Base-by-base conservation (phyloP, 2,888 invertebrate genomes). In the Hirtodrosophila confusa region DNA sequence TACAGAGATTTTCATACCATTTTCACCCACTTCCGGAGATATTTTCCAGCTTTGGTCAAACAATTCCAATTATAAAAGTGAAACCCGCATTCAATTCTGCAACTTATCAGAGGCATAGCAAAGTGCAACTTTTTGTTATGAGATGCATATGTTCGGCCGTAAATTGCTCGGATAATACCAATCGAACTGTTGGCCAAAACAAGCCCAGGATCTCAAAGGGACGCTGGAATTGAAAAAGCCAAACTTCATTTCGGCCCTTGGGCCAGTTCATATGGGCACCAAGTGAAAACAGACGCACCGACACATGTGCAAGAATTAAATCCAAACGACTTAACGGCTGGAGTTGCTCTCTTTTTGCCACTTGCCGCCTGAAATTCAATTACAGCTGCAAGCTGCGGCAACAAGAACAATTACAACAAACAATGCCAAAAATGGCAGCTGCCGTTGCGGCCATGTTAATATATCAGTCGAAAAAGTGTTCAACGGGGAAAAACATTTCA, bases 301-400 rank as follows among this genome's bases (percentile, higher is more conserved):
- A 48, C 54, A 56, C 54, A 69, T 64, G 17, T 17, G 17, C 17
- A 17, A 17, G 17, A 17, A 45, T 69, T 57, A 50, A 71, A 44
- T 35, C 55, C 43, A 33, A 48, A 29, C 4, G 64, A 54, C 64
- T 65, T 64, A 55, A 65, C 48, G 41, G 47, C n/a, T 27, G 8
- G 33, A 43, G 47, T 23, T 12, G 33, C 17, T 5, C 43, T 11
- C 17, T 47, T 33, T 35, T 45, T 9, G 12, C 12, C 39, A 31
- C 55, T 37, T 50, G 41, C 44, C 44, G 44, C 57, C 53, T 57
- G 71, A 83, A 86, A 88, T 88, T 79, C 88, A 84, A 83, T 82
- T 85, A 85, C 78, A 71, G 55, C 44, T 76, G 66, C 62, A 63
- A 54, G 50, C 47, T 64, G 48, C 45, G 56, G 61, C 64, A 73